Base-by-base conservation (phyloP, 2,113 vertebrate species). In the Sebastes fasciatus region DNA sequence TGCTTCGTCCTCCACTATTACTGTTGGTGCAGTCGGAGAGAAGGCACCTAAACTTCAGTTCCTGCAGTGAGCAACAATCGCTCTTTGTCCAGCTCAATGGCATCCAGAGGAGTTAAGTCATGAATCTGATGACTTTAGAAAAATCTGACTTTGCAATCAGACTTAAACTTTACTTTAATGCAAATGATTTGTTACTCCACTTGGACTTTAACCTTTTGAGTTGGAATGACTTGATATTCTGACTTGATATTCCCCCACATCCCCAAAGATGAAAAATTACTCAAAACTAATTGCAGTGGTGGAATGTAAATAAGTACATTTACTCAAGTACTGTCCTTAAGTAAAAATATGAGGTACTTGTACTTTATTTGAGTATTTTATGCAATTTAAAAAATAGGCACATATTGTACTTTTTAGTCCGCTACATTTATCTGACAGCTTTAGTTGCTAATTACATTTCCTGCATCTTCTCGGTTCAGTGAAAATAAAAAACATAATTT, bases 71-170 rank as follows among this genome's bases (percentile, higher is more conserved):
- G 9, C 2, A 68, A 71, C 71, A 70, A 9, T 1, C 3, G 45
- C 52, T 68, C 79, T 81, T 68, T 86, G 79, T 86, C 6, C 42
- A 6, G 42, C 8, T 52, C 10, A 58, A 1, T 4, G 55, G 5
- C 1, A 2, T 13, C 42, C 17, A 8, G 42, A 19, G 49, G 7
- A 10, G 8, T 9, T 2, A 1, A 17, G n/a, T n/a, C 16, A 9
- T 5, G 40, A 54, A 34, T 42, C 6, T 52, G 21, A 46, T 19
- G 13, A 55, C 49, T 58, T 19, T 26, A 62, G 17, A 63, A 7
- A 64, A 21, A 23, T 63, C 14, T 0, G 8, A 23, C n/a, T 23
- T 48, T 48, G 64, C 45, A 57, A 57, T 14, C 40, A 26, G 16
- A 54, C 10, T 11, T 34, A 10, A 42, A 19, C 51, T 19, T 42